These are phyloP conservation scores for Drosophila affinis DNA, from an alignment of 2,888 invertebrate genomes.

Conservation along the genomic window DNA sequence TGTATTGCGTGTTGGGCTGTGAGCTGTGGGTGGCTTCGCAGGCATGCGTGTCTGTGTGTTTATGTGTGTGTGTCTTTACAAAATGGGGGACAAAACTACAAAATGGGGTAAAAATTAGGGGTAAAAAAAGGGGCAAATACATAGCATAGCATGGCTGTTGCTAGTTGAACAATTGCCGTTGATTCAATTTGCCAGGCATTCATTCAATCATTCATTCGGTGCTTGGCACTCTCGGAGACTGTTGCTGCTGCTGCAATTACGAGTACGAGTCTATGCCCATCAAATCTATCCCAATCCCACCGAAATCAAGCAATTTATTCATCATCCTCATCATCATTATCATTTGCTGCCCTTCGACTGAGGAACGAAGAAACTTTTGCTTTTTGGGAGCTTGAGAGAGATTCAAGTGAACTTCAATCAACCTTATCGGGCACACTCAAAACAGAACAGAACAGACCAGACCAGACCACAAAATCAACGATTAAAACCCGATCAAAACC, in stretches of 20 bases:
- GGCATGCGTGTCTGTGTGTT: slow-evolving; percentile 22
- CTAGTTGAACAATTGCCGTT: slow-evolving; percentile 61
- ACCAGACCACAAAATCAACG: not conserved
- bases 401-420: slow-evolving; percentile 1
- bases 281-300: slow-evolving; percentile 43
- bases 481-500: slow-evolving; percentile 9
- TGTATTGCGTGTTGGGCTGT: slow-evolving; percentile 61
- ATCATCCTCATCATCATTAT: slow-evolving; percentile 31
- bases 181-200: slow-evolving; percentile 67
- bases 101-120: not conserved
- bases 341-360: slow-evolving; percentile 26
- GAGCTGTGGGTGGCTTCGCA: not conserved
- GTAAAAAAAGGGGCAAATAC: slow-evolving; percentile 33
- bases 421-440: slow-evolving; percentile 27
- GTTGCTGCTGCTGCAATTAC: slow-evolving; percentile 22
- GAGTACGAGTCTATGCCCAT: slow-evolving; percentile 21
- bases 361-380: not conserved
- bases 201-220: slow-evolving; percentile 22
- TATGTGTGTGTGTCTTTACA: not conserved
- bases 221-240: slow-evolving; percentile 23
- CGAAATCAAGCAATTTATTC: slow-evolving; percentile 47
- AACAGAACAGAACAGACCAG: not conserved
- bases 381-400: not conserved
- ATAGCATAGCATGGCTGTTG: not conserved
- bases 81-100: not conserved